Evolutionary conservation across 2,797 vertebrate species (phyloP).

Genomic region (Phrynocephalus guinanensis): DNA sequence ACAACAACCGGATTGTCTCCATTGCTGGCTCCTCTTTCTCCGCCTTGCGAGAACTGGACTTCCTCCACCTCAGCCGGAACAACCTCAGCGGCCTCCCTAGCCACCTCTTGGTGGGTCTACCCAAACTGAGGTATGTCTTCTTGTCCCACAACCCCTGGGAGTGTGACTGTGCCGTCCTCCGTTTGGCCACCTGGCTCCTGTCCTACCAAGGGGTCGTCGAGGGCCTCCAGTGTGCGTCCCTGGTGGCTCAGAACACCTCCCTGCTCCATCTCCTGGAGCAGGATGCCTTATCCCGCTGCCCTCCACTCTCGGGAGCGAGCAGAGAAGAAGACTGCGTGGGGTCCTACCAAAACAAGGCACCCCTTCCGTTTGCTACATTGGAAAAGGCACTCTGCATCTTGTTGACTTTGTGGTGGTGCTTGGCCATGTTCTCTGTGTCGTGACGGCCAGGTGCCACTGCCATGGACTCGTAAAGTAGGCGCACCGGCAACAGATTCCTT

Average conservation of each 20-base stretch:
- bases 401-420: conserved; percentile 23
- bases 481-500: neutral
- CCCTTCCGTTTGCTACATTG: fast-evolving
- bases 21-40: conserved; percentile 65
- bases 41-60: conserved; percentile 60
- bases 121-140: conserved; percentile 56
- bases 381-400: conserved; percentile 18
- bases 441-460: neutral
- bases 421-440: neutral
- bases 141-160: conserved; percentile 70
- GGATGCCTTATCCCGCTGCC: conserved; percentile 9
- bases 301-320: neutral
- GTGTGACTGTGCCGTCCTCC: conserved; percentile 63
- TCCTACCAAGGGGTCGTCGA: neutral
- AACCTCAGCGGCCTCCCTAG: conserved; percentile 63
- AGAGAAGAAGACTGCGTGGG: conserved; percentile 49
- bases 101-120: conserved; percentile 34
- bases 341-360: neutral
- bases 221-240: conserved; percentile 59
- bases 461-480: too few relatives aligned
- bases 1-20: conserved; percentile 68
- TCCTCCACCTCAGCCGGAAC: conserved; percentile 72
- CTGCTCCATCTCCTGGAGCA: fast-evolving
- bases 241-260: neutral
- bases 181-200: conserved; percentile 51